Conservation (phyloP, 2,797 vertebrate species). For the Stomatorhinus walkeri region DNA sequence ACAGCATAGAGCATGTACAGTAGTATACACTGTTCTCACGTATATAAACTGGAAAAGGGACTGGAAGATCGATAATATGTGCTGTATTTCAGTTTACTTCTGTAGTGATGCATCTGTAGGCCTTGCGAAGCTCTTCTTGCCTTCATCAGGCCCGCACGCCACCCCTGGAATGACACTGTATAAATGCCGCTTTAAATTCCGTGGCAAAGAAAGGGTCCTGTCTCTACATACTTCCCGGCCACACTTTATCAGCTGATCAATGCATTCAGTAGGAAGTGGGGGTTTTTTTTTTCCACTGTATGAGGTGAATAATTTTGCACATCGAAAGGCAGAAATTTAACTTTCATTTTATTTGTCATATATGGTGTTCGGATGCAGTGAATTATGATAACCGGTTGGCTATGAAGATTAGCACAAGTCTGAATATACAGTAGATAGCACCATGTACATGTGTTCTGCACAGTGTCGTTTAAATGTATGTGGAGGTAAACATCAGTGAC, state of each 20-base stretch:
- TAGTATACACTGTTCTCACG: background rate
- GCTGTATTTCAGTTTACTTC: background rate
- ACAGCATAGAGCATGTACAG: background rate
- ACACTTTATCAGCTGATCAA: background rate
- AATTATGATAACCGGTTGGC: background rate
- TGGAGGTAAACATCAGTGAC: background rate
- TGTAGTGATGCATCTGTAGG: background rate
- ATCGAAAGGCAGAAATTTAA: background rate
- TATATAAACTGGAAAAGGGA: background rate
- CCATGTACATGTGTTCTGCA: background rate
- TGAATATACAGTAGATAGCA: background rate
- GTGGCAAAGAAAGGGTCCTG: background rate
- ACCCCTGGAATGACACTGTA: background rate
- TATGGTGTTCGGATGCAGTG: background rate
- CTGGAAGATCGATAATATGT: background rate
- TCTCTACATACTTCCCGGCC: background rate
- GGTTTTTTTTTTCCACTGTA: background rate
- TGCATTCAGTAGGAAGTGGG: background rate
- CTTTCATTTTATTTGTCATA: background rate
- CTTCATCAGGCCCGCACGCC: background rate
- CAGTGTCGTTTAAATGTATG: background rate
- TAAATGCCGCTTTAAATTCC: background rate
- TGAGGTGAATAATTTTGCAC: conserved; percentile 2
- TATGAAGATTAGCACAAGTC: background rate
- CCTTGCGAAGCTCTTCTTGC: background rate